These are phyloP conservation scores for Thalassarche chlororhynchos DNA, from an alignment of 2,113 vertebrate genomes.

Conservation along the genomic window DNA sequence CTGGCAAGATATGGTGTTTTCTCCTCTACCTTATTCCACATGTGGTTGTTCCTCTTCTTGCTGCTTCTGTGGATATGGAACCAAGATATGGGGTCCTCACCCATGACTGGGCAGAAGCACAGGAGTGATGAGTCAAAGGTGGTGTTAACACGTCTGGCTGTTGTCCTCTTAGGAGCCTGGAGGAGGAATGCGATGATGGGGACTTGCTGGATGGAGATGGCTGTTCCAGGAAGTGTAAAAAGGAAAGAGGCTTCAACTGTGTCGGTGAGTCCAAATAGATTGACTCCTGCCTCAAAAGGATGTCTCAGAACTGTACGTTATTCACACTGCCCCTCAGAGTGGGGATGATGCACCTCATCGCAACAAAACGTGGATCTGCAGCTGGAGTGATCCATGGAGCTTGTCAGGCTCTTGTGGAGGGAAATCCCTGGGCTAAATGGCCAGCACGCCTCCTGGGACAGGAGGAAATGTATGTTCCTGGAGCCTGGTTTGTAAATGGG, in stretches of 20 bases:
- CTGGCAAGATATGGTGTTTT: not conserved
- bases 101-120: not conserved
- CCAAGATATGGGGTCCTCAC: not conserved
- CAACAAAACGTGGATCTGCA: not conserved
- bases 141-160: not conserved
- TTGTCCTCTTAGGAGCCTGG: slow-evolving; percentile 69
- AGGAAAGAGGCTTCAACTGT: slow-evolving; percentile 88
- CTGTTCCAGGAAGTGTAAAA: slow-evolving; percentile 88
- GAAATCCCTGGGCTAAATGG: not conserved
- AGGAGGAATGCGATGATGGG: slow-evolving; percentile 91
- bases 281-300: too few relatives aligned
- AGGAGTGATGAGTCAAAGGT: not conserved
- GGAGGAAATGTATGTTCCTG: not conserved
- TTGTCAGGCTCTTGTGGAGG: not conserved
- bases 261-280: slow-evolving; percentile 76
- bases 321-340: not conserved
- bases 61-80: not conserved
- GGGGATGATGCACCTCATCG: rapidly evolving
- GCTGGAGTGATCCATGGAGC: not conserved
- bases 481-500: not conserved
- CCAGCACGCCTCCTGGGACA: not conserved
- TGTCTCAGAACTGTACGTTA: not conserved
- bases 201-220: slow-evolving; percentile 90
- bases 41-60: not conserved
- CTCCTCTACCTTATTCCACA: not conserved